Evolutionary conservation across 2,113 vertebrate species (phyloP), one percentile per base, ranked within the genome.

Genomic region (Toxostoma redivivum): DNA sequence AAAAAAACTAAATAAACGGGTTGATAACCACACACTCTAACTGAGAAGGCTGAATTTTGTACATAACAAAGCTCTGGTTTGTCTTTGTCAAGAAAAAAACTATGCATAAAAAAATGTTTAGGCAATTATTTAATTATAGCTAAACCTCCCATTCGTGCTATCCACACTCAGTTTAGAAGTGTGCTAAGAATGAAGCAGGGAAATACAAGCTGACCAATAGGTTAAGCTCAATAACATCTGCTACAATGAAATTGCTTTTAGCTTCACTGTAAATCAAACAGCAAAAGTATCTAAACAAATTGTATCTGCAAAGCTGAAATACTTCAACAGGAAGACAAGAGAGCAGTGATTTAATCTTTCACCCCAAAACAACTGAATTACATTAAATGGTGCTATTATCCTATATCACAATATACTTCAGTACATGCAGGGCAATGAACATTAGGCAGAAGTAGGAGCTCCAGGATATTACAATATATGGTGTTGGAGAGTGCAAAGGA

Each of bases 331-430:
- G 40, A 76, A 90, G 80, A 77, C 56, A 91, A 57, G 3, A 88
- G 38, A 81, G 19, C 73, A 66, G 30, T n/a, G 71, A 89, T 65
- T 95, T 91, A 90, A 72, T 60, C 91, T 95, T 92, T 95, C 78
- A 92, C 57, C 73, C 45, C 54, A 73, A 67, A 91, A 71, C 51
- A 48, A 91, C 27, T 30, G 54, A 84, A 84, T 66, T 88, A 69
- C 37, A 77, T 42, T 51, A 91, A 92, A 37, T 33, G 64, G 18
- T 89, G 54, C 47, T 61, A 79, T 96, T 92, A 95, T 51, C 40
- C 58, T 51, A 18, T 81, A 50, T 76, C 54, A 61, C 79, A 91
- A 93, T 10, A 37, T 12, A 70, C 25, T 89, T 15, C 5, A 74
- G 37, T 3, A 81, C 42, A 81, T 56, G 86, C 60, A 83, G 24